Evolutionary conservation across 1,140 invertebrate genomes (phyloP).

Genomic region (Bombus huntii): DNA sequence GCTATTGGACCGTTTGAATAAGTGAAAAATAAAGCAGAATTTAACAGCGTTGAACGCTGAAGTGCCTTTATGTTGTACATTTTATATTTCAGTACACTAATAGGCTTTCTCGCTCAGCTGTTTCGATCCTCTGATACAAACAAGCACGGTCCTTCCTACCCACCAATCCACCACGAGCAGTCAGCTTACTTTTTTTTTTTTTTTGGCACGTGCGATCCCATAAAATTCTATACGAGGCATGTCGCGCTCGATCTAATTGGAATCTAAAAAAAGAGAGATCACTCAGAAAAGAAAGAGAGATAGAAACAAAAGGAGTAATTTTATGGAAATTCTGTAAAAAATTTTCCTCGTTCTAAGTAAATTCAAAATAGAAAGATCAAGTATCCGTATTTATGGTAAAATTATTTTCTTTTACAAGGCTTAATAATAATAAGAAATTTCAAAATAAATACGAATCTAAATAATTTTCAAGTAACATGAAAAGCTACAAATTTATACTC

Average conservation of each 20-base stretch:
- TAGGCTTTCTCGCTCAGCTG: conserved; percentile 36
- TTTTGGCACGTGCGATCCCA: conserved; percentile 55
- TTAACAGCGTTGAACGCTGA: not conserved
- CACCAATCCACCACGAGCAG: conserved; percentile 46
- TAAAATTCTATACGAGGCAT: conserved; percentile 25
- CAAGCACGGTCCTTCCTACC: not conserved
- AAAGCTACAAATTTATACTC: no score
- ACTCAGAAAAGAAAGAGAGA: not conserved
- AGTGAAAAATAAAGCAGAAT: not conserved
- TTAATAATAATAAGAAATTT: no score
- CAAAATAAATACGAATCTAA: no score
- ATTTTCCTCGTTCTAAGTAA: no score
- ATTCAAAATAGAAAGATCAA: no score
- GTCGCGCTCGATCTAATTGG: conserved; percentile 40
- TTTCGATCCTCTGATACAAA: conserved; percentile 26
- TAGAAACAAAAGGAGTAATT: not conserved
- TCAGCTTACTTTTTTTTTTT: conserved; percentile 53
- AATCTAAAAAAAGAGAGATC: conserved; percentile 9
- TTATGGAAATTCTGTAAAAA: not conserved
- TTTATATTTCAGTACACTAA: conserved; percentile 35
- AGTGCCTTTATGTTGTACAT: not conserved
- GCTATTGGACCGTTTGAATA: not conserved
- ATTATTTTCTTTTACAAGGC: no score
- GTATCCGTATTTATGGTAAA: no score
- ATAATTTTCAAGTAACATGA: no score